A percentile compares a stretch with the other conserved stretches of the same genome.
phyloP scores from a whole-genome alignment of 92 coral and sea anemone species.

The Palythoa heliodiscus region DNA sequence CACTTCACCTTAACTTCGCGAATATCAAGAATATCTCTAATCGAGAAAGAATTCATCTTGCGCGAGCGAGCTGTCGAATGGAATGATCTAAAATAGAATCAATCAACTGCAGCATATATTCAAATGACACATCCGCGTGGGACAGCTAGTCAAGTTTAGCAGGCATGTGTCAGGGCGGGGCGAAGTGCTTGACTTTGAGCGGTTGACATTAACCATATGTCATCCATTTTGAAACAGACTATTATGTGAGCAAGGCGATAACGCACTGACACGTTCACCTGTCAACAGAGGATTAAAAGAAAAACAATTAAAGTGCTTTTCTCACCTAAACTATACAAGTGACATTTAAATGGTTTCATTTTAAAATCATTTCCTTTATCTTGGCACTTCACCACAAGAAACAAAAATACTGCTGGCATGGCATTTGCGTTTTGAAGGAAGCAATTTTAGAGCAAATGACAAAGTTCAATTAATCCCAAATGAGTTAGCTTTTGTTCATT shows the following conservation, averaged over 20 bases:
- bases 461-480: slow-evolving; percentile 21
- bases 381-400: slow-evolving; percentile 35
- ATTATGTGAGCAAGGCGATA: slow-evolving; percentile 50
- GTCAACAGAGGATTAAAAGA: slow-evolving; percentile 49
- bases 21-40: slow-evolving; percentile 45
- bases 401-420: slow-evolving; percentile 1
- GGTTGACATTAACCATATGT: slow-evolving; percentile 47
- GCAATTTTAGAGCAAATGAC: slow-evolving; percentile 10
- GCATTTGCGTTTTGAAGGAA: slow-evolving; percentile 10
- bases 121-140: slow-evolving; percentile 51
- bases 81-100: slow-evolving; percentile 46
- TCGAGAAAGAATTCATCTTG: slow-evolving; percentile 50
- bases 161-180: slow-evolving; percentile 52
- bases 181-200: slow-evolving; percentile 44
- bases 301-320: slow-evolving; percentile 50
- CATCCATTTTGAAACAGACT: slow-evolving; percentile 36
- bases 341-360: slow-evolving; percentile 48
- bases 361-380: slow-evolving; percentile 41
- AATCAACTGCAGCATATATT: slow-evolving; percentile 39
- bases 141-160: slow-evolving; percentile 49
- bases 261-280: slow-evolving; percentile 47
- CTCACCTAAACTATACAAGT: slow-evolving; percentile 45
- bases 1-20: slow-evolving; percentile 44
- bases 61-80: slow-evolving; percentile 46
- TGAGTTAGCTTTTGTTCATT: slow-evolving; percentile 19